Base-by-base conservation (phyloP, 2,797 vertebrate genomes). In the Notolabrus celidotus region DNA sequence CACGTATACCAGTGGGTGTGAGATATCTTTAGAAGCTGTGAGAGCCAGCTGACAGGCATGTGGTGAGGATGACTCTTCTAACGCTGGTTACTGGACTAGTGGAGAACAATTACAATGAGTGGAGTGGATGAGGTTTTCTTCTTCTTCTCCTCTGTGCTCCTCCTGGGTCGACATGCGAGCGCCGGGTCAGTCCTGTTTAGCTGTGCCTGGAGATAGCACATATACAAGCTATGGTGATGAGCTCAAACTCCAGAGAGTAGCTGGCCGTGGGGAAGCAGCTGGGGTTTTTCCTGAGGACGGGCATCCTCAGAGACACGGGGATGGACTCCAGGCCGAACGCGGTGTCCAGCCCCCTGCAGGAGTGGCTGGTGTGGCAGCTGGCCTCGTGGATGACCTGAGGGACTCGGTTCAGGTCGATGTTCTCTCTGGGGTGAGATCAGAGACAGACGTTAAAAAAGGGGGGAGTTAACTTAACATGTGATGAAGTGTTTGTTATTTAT, bases 181-280 rank as follows among this genome's bases (percentile, higher is more conserved):
- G 5, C 12, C 15, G 14, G 19, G 15, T 67, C 22, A 16, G 38
- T 70, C 20, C 1, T 20, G n/a, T 22, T 91, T 75, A 93, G 79
- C 49, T 90, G 39, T 86, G 83, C 59, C 94, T 86, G 56, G 94
- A 81, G 16, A 86, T 82, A 2, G 93, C 94, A 72, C 94, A 95
- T 86, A 95, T 72, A 79, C 94, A 95, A 0, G 94, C 94, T 6
- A 95, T 87, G 39, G 86, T 94, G 63, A 95, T 84, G n/a, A 91
- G 62, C 80, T 95, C 92, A 47, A 91, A 94, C 49, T 95, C 93
- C 64, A 95, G 67, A 4, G 93, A 90, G 83, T 90, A 92, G 60
- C 82, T 88, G 43, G 86, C 39, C 0, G 71, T 65, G 10, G 90
- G 80, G 78, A 87, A 91, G 74, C 93, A 94, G 65, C 20, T 71